phyloP scores from a whole-genome alignment of 2,888 invertebrate genomes.

The Chrysotoxum bicinctum region DNA sequence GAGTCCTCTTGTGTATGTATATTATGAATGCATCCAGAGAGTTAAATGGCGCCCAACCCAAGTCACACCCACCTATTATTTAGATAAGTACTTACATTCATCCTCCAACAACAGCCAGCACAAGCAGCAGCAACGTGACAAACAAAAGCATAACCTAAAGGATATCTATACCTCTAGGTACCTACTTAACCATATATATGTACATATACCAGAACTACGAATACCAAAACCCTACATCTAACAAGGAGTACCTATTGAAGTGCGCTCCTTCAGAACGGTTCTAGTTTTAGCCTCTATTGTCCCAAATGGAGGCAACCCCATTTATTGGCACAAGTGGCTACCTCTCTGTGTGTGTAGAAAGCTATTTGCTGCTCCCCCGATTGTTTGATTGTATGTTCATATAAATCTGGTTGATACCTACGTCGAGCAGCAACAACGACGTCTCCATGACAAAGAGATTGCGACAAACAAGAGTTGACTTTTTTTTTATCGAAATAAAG shows the following conservation, averaged over 20 bases:
- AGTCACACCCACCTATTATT: conserved; percentile 73
- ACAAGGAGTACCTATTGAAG: conserved; percentile 53
- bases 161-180: background rate
- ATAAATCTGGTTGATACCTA: conserved; percentile 15
- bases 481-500: conserved; percentile 31
- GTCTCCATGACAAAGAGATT: conserved; percentile 71
- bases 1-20: conserved; percentile 31
- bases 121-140: conserved; percentile 15
- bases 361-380: conserved; percentile 13
- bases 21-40: conserved; percentile 44
- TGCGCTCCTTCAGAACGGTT: conserved; percentile 63
- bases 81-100: conserved; percentile 73
- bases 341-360: conserved; percentile 14
- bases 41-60: conserved; percentile 69
- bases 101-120: conserved; percentile 62
- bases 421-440: conserved; percentile 30
- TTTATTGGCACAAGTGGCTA: conserved; percentile 59
- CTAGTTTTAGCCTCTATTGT: conserved; percentile 71
- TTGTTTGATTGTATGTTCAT: conserved; percentile 31
- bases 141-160: conserved; percentile 29
- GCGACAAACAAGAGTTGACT: conserved; percentile 68
- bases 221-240: conserved; percentile 10
- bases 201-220: background rate
- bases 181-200: background rate
- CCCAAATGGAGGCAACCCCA: conserved; percentile 69